phyloP scores from a whole-genome alignment of 2,797 vertebrate species.

The Erithacus rubecula region DNA sequence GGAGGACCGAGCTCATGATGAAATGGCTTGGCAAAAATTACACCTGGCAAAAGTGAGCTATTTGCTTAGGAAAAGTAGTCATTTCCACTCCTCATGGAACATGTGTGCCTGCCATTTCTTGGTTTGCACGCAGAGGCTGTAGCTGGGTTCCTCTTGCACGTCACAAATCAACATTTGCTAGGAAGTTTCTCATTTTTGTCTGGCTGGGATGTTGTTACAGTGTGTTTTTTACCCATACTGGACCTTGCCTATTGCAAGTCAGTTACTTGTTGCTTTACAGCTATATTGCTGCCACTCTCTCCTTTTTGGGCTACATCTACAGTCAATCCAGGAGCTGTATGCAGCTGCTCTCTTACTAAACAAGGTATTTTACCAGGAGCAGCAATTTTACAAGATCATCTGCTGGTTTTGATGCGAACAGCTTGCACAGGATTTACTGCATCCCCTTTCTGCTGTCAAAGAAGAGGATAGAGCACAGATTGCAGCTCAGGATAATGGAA shows the following conservation, averaged over 20 bases:
- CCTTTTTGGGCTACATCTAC: background rate
- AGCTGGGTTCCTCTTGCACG: background rate
- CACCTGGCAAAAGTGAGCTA: background rate
- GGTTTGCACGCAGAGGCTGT: background rate
- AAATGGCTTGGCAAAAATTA: background rate
- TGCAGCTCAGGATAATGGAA: background rate
- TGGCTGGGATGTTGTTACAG: background rate
- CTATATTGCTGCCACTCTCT: background rate
- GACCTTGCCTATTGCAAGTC: background rate
- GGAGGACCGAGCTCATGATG: rapidly evolving
- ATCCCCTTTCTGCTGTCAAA: background rate
- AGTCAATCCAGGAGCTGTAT: background rate
- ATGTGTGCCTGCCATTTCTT: background rate
- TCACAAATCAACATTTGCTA: background rate
- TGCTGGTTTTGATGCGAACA: constrained; percentile 4
- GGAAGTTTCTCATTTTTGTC: constrained; percentile 12
- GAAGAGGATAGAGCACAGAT: constrained; percentile 1
- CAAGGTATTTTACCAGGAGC: background rate
- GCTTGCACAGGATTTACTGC: background rate
- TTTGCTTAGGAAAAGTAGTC: background rate
- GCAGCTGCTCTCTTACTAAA: background rate
- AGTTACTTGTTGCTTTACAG: background rate
- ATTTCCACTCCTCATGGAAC: background rate
- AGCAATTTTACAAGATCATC: background rate
- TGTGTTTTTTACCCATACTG: background rate